Evolutionary conservation across 2,797 vertebrate species (phyloP), one percentile per base, ranked within the genome.

Genomic region (Hyperoplus immaculatus): DNA sequence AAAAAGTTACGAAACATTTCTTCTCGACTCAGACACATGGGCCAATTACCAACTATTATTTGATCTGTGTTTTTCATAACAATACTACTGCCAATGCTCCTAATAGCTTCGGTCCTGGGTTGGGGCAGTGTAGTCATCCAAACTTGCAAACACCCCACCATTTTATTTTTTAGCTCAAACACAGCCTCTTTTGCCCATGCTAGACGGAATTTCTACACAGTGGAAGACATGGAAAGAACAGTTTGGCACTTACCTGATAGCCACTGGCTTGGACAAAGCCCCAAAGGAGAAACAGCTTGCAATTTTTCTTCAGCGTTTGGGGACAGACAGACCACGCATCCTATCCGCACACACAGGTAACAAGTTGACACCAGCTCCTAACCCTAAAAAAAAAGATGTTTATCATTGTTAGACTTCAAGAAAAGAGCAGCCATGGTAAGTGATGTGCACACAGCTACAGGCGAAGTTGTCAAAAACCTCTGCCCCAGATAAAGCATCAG

Each of bases 201-300:
- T 83, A 93, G 91, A 93, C 59, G 42, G 59, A 82, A 88, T 83
- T 69, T 85, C 91, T 86, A 61, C 88, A 78, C 87, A 92, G 63
- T 93, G 89, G 90, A 90, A 87, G 90, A 91, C 83, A 80, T 92
- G 90, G 92, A 94, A 94, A 92, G 89, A 92, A 72, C 90, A 94
- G 89, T 92, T 93, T 87, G 87, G 83, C 86, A 89, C 89, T 84
- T 88, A 90, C 89, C 91, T 94, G 79, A 93, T 72, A 90, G 90
- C 90, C 80, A 87, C 87, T 78, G 92, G 92, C 84, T 93, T 93
- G 91, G 92, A 94, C 88, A 93, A 90, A 93, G 93, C 88, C 76
- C 93, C 93, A 87, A 94, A 92, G 91, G 90, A 94, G 80, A 92
- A 93, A 92, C 91, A 93, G 60, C 93, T 92, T 87, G 90, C 90